Evolutionary conservation across 2,888 invertebrate genomes (phyloP).

Genomic region (Leucophenga montana): DNA sequence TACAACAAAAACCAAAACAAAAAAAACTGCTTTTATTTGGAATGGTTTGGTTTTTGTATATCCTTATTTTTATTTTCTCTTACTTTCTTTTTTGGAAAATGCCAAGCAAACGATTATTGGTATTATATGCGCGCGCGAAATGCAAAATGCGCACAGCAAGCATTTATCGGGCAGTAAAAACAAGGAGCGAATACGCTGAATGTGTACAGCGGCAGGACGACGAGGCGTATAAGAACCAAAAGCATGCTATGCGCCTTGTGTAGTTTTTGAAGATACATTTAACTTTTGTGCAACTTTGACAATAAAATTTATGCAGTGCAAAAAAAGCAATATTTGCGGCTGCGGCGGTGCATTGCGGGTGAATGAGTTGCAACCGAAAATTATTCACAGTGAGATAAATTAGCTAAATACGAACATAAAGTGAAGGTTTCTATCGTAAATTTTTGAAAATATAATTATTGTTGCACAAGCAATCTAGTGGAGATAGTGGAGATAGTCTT

Average conservation of each 20-base stretch:
- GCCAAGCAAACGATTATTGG: slow-evolving; percentile 22
- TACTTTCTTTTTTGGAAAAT: slow-evolving; percentile 12
- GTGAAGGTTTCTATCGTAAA: too few species aligned
- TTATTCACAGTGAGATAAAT: too few species aligned
- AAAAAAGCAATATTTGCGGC: not conserved
- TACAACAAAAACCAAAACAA: not conserved
- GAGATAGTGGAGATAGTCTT: too few species aligned
- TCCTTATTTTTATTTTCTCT: slow-evolving; percentile 1
- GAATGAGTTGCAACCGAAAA: too few species aligned
- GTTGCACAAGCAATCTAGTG: too few species aligned
- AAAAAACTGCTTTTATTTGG: not conserved
- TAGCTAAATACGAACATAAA: too few species aligned
- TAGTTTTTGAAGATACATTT: slow-evolving; percentile 18
- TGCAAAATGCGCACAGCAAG: slow-evolving; percentile 1
- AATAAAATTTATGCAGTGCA: slow-evolving; percentile 16
- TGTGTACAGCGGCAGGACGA: not conserved
- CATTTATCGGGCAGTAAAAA: slow-evolving; percentile 4
- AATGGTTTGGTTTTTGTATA: not conserved
- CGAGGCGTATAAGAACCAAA: too few species aligned
- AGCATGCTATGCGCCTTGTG: not conserved
- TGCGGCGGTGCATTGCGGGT: not conserved
- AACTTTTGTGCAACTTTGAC: slow-evolving; percentile 13
- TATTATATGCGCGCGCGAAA: slow-evolving; percentile 20
- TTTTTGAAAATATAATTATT: too few species aligned
- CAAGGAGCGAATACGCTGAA: not conserved